Base-by-base conservation (phyloP, 2,113 vertebrate species). In the Megaceryle maxima region DNA sequence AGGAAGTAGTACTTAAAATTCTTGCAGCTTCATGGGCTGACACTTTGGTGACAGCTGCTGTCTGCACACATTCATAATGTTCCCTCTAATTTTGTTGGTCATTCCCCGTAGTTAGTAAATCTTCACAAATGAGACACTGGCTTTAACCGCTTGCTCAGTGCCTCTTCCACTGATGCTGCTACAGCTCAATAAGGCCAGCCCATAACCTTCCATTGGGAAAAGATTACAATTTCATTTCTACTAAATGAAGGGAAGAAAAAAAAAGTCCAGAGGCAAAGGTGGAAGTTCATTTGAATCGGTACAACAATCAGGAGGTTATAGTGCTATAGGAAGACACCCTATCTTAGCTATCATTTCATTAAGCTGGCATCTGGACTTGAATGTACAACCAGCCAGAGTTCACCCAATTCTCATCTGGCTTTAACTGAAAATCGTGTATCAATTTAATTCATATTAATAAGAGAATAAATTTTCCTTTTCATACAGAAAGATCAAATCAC, bases 21-120 rank as follows among this genome's bases (percentile, higher is more conserved):
- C 62, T 46, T 19, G 5, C 9, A 9, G 3, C 11, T 19, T 44
- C 3, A 0, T 3, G 3, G 35, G 11, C 26, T 39, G 37, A 5
- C 6, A 8, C 7, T 48, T 60, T 12, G 24, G 33, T 4, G 4
- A 13, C 44, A 63, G 10, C 13, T 28, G 4, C 28, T 7, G 8
- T 9, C 6, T 62, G 48, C 4, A 1, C 9, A 1, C 4, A 5
- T 18, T 63, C 12, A 7, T 10, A 6, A 18, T 0, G 2, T 53
- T 39, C 37, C 75, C 9, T 35, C 4, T 35, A 13, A 11, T 73
- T 81, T n/a, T 67, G 13, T 35, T 25, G 18, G 28, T n/a, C 29
- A 17, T 56, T 82, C 20, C 17, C 48, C 64, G 10, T 19, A 16
- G 8, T 43, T 39, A 12, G 4, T 29, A 46, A 64, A 14, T 19